phyloP scores from a whole-genome alignment of 2,888 invertebrate species.

The Archips xylosteana region DNA sequence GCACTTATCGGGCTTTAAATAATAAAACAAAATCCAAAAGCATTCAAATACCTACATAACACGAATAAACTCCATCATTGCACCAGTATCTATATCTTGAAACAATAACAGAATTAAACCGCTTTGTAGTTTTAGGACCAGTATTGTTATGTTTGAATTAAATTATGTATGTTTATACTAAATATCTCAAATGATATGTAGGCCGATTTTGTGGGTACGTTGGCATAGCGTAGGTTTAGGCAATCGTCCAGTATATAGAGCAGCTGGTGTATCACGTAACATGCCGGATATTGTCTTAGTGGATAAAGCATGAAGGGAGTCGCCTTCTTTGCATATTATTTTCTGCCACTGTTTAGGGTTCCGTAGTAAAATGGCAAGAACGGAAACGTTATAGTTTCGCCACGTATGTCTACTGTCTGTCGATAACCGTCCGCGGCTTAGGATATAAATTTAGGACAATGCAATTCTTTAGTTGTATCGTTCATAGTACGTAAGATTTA shows the following conservation, averaged over 20 bases:
- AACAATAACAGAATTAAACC: conserved; percentile 11
- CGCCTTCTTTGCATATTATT: background rate
- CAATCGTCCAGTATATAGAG: conserved; percentile 60
- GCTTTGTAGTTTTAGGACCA: conserved; percentile 27
- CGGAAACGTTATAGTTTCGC: too few species aligned
- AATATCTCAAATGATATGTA: conserved; percentile 11
- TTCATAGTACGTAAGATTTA: too few species aligned
- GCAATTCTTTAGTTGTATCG: too few species aligned
- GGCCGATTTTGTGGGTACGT: background rate
- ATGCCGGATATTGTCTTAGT: conserved; percentile 66
- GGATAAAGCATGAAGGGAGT: background rate
- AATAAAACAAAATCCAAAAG: background rate
- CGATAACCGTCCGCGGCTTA: too few species aligned
- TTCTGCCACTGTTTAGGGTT: background rate
- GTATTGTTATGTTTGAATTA: conserved; percentile 25
- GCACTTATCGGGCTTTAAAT: background rate
- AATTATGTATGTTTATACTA: conserved; percentile 16
- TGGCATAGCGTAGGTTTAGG: conserved; percentile 43
- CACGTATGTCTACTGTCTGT: too few species aligned
- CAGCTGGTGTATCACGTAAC: conserved; percentile 67
- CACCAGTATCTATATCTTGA: background rate
- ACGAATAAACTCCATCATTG: background rate
- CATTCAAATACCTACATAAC: background rate
- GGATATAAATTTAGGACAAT: too few species aligned
- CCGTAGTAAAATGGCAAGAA: too few species aligned